Percentiles rank a stretch among this genome's conserved stretches.
phyloP scores from a whole-genome alignment of 1,140 invertebrate species.

The Bombus polaris region DNA sequence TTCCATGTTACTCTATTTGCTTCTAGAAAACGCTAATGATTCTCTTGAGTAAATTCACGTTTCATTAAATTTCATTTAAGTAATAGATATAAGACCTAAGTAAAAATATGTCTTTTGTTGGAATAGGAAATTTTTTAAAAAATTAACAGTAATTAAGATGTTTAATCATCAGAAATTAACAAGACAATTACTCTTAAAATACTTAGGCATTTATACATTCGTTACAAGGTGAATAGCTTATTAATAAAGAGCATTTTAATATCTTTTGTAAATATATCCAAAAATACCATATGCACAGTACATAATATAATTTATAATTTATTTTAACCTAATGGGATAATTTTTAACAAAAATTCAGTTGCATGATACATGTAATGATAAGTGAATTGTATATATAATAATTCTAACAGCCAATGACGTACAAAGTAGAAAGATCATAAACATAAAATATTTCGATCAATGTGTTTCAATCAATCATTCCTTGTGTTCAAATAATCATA shows the following conservation, averaged over 20 bases:
- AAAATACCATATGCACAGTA: constrained; percentile 39
- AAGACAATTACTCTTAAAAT: constrained; percentile 35
- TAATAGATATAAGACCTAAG: neutral
- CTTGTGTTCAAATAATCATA: constrained; percentile 1
- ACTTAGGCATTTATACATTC: constrained; percentile 45
- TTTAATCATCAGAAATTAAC: constrained; percentile 22
- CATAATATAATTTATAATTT: constrained; percentile 40
- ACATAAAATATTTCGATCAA: constrained; percentile 13
- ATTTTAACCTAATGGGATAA: constrained; percentile 23
- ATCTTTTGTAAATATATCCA: constrained; percentile 48
- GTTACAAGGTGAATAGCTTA: constrained; percentile 24
- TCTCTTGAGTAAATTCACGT: no score
- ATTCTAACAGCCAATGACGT: neutral
- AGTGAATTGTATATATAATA: constrained; percentile 8
- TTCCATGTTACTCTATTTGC: no score
- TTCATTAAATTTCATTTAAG: neutral
- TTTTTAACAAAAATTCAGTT: neutral
- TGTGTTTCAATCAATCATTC: neutral
- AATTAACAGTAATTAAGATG: neutral
- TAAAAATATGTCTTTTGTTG: neutral
- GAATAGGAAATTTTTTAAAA: neutral
- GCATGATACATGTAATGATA: neutral
- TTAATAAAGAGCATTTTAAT: constrained; percentile 32
- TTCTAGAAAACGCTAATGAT: no score
- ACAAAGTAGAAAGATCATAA: neutral